These are phyloP conservation scores for Lipotes vexillifer DNA, from an alignment of 2,113 vertebrate genomes.

Conservation along the genomic window DNA sequence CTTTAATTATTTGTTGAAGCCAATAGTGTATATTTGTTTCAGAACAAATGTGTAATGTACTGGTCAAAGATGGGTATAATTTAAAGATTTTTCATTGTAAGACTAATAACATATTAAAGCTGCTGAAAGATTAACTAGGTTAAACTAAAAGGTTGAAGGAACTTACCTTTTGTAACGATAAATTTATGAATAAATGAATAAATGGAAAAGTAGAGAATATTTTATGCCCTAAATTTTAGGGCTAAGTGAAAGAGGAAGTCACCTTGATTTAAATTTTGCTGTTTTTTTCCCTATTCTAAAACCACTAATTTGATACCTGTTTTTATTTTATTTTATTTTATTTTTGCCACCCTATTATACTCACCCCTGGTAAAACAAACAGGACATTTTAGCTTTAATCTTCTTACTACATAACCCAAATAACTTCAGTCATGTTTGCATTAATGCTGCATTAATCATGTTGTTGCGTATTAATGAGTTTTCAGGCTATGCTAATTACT, in stretches of 20 bases:
- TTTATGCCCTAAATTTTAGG: not conserved
- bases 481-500: constrained; percentile 99
- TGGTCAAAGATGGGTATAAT: not conserved
- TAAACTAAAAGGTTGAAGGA: constrained; percentile 53
- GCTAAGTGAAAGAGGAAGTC: constrained; percentile 28
- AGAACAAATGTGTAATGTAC: not conserved
- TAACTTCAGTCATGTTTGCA: constrained; percentile 99
- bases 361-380: constrained; percentile 93
- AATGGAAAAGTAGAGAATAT: not conserved
- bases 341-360: constrained; percentile 82
- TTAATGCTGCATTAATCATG: constrained; percentile 99
- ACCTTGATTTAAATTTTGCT: constrained; percentile 34
- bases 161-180: not conserved
- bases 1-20: not conserved
- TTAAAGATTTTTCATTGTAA: not conserved
- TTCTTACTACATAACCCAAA: constrained; percentile 99
- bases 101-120: constrained; percentile 22
- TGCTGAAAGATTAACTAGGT: constrained; percentile 29
- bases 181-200: constrained; percentile 16
- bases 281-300: constrained; percentile 49
- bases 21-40: not conserved
- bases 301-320: constrained; percentile 77
- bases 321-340: constrained; percentile 75
- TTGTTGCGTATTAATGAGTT: constrained; percentile 99
- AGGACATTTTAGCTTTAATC: constrained; percentile 98